Evolutionary conservation across 2,888 invertebrate species (phyloP), one percentile per base, ranked within the genome.

Genomic region (Eristalis intricaria): DNA sequence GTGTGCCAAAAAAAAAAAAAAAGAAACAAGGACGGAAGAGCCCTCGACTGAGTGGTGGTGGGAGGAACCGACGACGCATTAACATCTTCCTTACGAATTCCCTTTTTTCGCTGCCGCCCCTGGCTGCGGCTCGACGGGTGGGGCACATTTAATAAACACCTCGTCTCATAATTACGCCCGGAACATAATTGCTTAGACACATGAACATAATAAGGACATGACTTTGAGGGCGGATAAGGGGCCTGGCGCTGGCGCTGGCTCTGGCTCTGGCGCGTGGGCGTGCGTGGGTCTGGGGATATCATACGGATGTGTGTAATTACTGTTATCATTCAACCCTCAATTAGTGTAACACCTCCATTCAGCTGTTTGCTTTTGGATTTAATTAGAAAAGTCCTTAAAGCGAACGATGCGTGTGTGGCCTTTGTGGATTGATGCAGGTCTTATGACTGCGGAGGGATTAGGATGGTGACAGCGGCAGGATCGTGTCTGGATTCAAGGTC

Each of bases 161-260:
- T 80, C 79, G 76, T 75, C 71, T 84, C 84, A 87, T 84, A 87
- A 87, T 87, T 84, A 87, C 80, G 84, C 87, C 75, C 71, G 76
- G 63, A 84, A 87, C 84, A 84, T 87, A 87, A 87, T 87, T 87
- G 87, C 87, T 80, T 69, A 75, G 87, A 87, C 87, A 87, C 87
- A 87, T 87, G 87, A 87, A 84, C 87, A 87, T 87, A 87, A 87
- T 84, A 83, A 87, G 83, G 79, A 87, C 84, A 87, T 80, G 84
- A 87, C 75, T 69, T 84, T 76, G 60, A 29, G 26, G 23, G 60
- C 26, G 60, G 23, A 15, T 23, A 29, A 60, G 60, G 26, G 26
- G 26, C 13, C 26, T 26, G 26, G 26, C 26, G 7, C 11, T 58
- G 77, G 50, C 64, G 64, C 38, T 26, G 40, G 26, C n/a, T n/a